Evolutionary conservation across 2,888 invertebrate genomes (phyloP), one percentile per base, ranked within the genome.

Genomic region (Kuschelorhynchus macadamiae): DNA sequence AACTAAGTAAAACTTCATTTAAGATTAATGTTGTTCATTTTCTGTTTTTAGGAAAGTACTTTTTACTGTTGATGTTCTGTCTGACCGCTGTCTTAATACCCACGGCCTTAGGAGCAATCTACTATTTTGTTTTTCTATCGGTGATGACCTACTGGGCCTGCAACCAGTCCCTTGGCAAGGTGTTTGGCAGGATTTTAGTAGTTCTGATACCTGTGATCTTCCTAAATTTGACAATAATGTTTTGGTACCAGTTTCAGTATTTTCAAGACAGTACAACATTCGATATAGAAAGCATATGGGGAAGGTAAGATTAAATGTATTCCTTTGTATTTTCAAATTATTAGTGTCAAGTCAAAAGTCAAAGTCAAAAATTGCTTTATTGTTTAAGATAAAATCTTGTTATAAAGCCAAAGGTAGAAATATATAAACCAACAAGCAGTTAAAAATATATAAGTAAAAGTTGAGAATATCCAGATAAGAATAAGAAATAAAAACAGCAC

Each of bases 71-170:
- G 5, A 11, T 60, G n/a, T 41, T 52, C 18, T 67, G 67, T 20
- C 3, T 67, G 14, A 49, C 55, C 1, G 57, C 50, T 0, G 50
- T 67, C 4, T 5, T 60, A 12, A 44, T 32, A 12, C 20, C 61
- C 1, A 60, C 64, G 2, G 44, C 50, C 0, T 47, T 71, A 12
- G 71, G 71, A n/a, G 49, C 16, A 4, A 42, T 67, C 0, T 71
- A 71, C 41, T 71, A 62, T 36, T 17, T 67, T 3, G 20, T 67
- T 2, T 71, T 71, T 36, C 30, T 71, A 5, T 3, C 33, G 2
- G 52, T 71, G 8, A 42, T 71, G 17, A 71, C 67, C 5, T 67
- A 59, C 20, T 71, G 71, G 71, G 60, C 59, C 1, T 63, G 49
- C 21, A 67, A 67, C 21, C 36, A 59, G 20, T 41, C 33, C 2